These are phyloP conservation scores for Pedicia rivosa DNA, from an alignment of 2,888 invertebrate genomes.

Conservation along the genomic window DNA sequence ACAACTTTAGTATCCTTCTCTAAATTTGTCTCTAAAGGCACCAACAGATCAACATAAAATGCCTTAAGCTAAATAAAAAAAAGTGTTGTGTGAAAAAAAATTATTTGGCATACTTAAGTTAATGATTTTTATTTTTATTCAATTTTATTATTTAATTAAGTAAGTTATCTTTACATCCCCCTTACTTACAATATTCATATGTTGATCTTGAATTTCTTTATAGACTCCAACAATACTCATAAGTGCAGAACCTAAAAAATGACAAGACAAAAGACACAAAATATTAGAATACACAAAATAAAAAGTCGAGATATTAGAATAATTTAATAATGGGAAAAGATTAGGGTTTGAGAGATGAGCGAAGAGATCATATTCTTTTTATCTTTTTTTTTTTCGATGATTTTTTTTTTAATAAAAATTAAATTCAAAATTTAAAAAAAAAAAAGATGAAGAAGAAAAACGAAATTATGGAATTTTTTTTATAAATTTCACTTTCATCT, in stretches of 20 bases:
- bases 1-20: conserved; percentile 85
- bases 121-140: neutral
- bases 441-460: no score
- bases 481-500: no score
- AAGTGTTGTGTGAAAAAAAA: conserved; percentile 12
- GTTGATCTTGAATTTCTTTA: conserved; percentile 86
- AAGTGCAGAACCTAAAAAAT: conserved; percentile 61
- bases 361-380: no score
- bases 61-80: conserved; percentile 63
- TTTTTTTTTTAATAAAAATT: no score
- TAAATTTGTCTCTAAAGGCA: conserved; percentile 83
- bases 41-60: conserved; percentile 83
- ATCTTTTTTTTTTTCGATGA: no score
- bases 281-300: no score
- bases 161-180: neutral
- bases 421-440: no score
- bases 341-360: no score
- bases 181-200: conserved; percentile 82
- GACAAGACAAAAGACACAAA: no score
- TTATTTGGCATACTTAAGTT: neutral
- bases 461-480: no score
- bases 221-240: conserved; percentile 88
- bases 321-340: no score
- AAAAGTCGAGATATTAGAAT: no score
- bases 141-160: neutral